Base-by-base conservation (phyloP, 2,888 invertebrate species). In the Chalcosyrphus nemorum region DNA sequence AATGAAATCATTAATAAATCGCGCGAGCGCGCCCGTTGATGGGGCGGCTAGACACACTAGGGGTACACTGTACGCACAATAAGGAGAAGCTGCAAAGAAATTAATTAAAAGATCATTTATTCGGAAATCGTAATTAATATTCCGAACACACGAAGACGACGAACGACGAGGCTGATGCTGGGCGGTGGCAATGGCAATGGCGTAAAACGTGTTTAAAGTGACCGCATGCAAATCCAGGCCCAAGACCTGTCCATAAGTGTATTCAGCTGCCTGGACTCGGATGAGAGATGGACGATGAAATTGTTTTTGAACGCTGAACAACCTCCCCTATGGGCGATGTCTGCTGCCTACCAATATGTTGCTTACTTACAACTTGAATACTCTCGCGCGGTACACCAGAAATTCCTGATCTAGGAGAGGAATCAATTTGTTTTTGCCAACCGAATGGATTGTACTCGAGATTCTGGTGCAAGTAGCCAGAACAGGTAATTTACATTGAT, bases 31-130 rank as follows among this genome's bases (percentile, higher is more conserved):
- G 27, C 68, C n/a, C 63, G 68, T 29, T 61, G 57, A 63, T 75
- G 68, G 17, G 56, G 27, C 65, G 68, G 70, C 75, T 59, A 66
- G 65, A 61, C 71, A 38, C 9, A 35, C 15, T 27, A 9, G 9
- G 32, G 32, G 15, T 45, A 9, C 35, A 24, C 5, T n/a, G 56
- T 47, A 59, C n/a, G 43, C 61, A 66, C 66, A 77, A 71, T 65
- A 59, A 63, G 66, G 59, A 70, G 56, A 35, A 63, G 78, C 75
- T 52, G 68, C 63, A 38, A 66, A 32, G 81, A 81, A 81, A 85
- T 85, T 85, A 85, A 85, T 85, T 85, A 81, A 85, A 85, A 85
- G 75, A 85, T 85, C 85, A 85, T 85, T 85, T 85, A 85, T 85
- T 80, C 81, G 81, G 71, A 85, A 81, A 75, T 66, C 35, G 71